Evolutionary conservation across 30 jellyfish, hydroid and myxozoan species (phyloP).

Genomic region (Pseudorhiza aurosa): DNA sequence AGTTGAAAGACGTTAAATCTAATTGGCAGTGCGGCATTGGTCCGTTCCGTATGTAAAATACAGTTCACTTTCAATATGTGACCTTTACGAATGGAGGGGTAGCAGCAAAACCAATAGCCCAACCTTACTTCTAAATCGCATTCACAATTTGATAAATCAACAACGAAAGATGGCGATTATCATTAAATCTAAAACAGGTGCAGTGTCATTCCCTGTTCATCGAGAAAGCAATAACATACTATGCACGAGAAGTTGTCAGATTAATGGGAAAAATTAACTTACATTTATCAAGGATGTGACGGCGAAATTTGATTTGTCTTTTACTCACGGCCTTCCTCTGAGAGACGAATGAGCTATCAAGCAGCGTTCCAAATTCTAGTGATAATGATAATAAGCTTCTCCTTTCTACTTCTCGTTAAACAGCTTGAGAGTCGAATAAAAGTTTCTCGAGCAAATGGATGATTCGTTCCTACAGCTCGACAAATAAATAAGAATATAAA

Average conservation of each 20-base stretch:
- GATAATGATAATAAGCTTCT: neutral
- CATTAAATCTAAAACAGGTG: too few relatives aligned
- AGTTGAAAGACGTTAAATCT: too few relatives aligned
- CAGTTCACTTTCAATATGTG: too few relatives aligned
- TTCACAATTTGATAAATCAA: too few relatives aligned
- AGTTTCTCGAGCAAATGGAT: neutral
- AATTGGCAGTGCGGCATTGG: too few relatives aligned
- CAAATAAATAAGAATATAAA: conserved; percentile 6
- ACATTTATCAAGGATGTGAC: neutral
- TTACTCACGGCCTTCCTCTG: conserved; percentile 17
- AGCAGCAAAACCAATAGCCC: too few relatives aligned
- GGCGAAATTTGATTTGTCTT: neutral
- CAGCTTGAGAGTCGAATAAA: neutral
- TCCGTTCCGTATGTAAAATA: too few relatives aligned
- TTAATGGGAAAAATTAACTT: neutral
- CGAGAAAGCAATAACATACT: neutral
- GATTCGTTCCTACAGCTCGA: neutral
- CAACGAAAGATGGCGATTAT: too few relatives aligned
- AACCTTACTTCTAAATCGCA: too few relatives aligned
- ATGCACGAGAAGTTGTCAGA: neutral
- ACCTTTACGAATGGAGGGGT: too few relatives aligned
- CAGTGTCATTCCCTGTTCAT: too few relatives aligned
- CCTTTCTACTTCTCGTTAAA: neutral
- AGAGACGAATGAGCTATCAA: neutral
- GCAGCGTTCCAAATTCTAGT: neutral